Evolutionary conservation across 2,797 vertebrate species (phyloP).

Genomic region (Cottoperca gobio): DNA sequence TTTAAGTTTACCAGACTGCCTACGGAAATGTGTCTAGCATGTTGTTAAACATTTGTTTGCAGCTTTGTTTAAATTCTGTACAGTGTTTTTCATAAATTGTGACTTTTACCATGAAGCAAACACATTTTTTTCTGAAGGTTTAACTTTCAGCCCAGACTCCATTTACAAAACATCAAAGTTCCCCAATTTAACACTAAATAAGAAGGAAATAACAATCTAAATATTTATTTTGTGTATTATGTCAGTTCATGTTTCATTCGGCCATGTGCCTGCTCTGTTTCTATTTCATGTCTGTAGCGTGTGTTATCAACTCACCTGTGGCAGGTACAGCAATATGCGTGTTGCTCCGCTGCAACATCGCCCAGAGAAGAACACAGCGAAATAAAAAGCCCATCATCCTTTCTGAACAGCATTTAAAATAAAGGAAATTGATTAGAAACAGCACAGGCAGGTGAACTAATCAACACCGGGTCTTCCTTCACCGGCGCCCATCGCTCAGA

Average conservation of each 20-base stretch:
- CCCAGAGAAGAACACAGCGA: conserved; percentile 46
- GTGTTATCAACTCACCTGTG: conserved; percentile 66
- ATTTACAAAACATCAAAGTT: not conserved
- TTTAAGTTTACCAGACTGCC: conserved; percentile 13
- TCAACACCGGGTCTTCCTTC: not conserved
- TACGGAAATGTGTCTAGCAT: conserved; percentile 7
- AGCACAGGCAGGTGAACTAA: not conserved
- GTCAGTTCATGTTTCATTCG: not conserved
- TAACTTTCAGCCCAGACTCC: not conserved
- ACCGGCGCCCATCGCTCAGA: conserved; percentile 17
- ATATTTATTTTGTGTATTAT: rapidly evolving
- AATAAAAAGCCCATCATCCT: conserved; percentile 52
- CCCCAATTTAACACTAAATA: not conserved
- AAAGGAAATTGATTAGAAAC: not conserved
- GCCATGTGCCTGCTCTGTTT: not conserved
- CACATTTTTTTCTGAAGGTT: not conserved
- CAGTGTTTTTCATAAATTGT: not conserved
- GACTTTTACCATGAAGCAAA: not conserved
- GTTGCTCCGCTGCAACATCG: conserved; percentile 38
- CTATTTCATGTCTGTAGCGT: not conserved
- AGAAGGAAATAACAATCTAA: rapidly evolving
- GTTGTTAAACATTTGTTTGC: not conserved
- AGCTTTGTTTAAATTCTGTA: not conserved
- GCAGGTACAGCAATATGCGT: conserved; percentile 46
- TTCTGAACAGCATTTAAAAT: not conserved